Percentiles rank a stretch among this genome's conserved stretches.
These are phyloP conservation scores for Vannuccia rotundouncinata DNA, from an alignment of 2,888 invertebrate species.

Conservation along the genomic window DNA sequence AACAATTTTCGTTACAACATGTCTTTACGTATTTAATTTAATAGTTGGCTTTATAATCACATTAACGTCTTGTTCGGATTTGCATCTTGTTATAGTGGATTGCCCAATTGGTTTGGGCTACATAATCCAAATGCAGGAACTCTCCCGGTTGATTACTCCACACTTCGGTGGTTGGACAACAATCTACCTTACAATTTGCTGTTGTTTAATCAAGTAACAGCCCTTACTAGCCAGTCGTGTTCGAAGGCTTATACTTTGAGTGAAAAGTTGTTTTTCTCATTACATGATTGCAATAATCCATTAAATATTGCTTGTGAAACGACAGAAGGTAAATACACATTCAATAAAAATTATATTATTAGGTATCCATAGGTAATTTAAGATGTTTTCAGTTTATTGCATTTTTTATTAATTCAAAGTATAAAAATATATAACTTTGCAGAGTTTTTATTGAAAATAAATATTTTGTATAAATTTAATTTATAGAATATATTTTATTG, in stretches of 20 bases:
- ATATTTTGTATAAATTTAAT: not conserved
- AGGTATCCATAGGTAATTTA: too few species aligned
- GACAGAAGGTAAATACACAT: not conserved
- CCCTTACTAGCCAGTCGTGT: not conserved
- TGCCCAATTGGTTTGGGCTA: not conserved
- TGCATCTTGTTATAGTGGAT: too few species aligned
- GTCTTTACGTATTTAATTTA: too few species aligned
- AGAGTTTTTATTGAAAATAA: not conserved
- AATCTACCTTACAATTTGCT: too few species aligned
- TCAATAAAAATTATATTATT: too few species aligned
- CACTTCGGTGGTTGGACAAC: not conserved
- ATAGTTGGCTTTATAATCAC: too few species aligned
- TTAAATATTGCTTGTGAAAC: not conserved
- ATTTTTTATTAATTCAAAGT: not conserved
- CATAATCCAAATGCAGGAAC: not conserved
- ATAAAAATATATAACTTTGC: not conserved
- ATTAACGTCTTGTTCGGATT: too few species aligned
- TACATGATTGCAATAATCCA: not conserved
- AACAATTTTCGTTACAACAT: too few species aligned
- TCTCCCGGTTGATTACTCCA: not conserved
- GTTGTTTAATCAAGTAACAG: too few species aligned
- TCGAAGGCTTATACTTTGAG: not conserved
- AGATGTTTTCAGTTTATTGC: too few species aligned
- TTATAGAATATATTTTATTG: too few species aligned
- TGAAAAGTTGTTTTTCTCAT: not conserved